Evolutionary conservation across 2,888 invertebrate genomes (phyloP).

Genomic region (Pristionchus maxplancki): DNA sequence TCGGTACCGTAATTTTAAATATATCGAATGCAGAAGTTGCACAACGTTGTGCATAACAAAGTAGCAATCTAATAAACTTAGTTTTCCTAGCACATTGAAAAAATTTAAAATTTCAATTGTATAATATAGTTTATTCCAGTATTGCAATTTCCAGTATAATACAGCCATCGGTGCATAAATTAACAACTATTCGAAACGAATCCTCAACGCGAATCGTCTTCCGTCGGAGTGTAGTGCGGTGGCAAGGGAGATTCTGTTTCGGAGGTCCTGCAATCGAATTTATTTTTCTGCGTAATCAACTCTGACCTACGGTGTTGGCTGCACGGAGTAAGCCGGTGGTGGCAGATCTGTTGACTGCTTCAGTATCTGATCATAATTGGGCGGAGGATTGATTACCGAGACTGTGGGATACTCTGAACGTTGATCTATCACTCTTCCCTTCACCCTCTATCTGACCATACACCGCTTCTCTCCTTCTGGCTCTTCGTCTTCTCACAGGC

Average conservation of each 20-base stretch:
- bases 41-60: no score
- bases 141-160: neutral
- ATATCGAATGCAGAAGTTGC: no score
- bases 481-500: constrained; percentile 31
- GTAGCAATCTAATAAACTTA: no score
- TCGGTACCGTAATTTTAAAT: no score
- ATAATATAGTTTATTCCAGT: neutral
- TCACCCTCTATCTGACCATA: neutral
- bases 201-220: neutral
- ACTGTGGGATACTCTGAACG: constrained; percentile 8
- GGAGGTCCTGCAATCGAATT: neutral
- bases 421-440: neutral
- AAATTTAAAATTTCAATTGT: no score
- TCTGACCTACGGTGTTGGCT: neutral
- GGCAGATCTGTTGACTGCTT: neutral
- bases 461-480: neutral
- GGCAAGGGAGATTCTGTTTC: neutral
- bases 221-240: constrained; percentile 13
- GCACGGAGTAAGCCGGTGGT: neutral
- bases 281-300: neutral
- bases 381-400: constrained; percentile 3
- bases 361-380: constrained; percentile 16
- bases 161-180: constrained; percentile 11
- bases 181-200: neutral
- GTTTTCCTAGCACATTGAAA: no score